Percentiles rank a stretch among this genome's conserved stretches.
Evolutionary conservation across 2,797 vertebrate genomes (phyloP).

Genomic region (Lutjanus campechanus): DNA sequence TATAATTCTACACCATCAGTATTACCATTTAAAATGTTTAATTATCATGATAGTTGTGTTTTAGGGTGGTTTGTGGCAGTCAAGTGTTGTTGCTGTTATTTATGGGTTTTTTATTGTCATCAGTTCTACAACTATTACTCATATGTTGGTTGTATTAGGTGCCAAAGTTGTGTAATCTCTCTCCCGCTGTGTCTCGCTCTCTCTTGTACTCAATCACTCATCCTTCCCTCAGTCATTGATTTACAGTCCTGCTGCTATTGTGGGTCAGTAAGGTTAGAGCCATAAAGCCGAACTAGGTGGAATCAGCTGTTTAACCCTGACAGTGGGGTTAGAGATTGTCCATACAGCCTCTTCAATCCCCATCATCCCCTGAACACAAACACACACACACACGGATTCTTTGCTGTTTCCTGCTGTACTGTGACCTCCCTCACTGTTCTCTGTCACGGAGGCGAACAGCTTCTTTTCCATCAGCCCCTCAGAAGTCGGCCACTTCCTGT

Average conservation of each 20-base stretch:
- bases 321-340: constrained; percentile 32
- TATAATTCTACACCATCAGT: too few relatives aligned
- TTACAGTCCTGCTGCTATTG: constrained; percentile 27
- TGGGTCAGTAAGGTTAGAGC: constrained; percentile 39
- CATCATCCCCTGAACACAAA: constrained; percentile 3
- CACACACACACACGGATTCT: constrained; percentile 27
- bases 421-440: constrained; percentile 58
- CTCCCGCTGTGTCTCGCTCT: not conserved
- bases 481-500: constrained; percentile 82
- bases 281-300: constrained; percentile 43
- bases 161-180: not conserved
- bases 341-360: constrained; percentile 14
- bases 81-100: not conserved
- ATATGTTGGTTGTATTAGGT: not conserved
- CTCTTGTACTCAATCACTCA: constrained; percentile 1
- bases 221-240: constrained; percentile 32
- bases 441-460: constrained; percentile 64
- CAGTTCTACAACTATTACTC: not conserved
- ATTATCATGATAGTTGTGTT: too few relatives aligned
- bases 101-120: not conserved
- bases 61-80: too few relatives aligned
- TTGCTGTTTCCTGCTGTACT: constrained; percentile 55
- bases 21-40: too few relatives aligned
- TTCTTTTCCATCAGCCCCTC: constrained; percentile 66
- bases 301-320: constrained; percentile 60